These are phyloP conservation scores for Menura novaehollandiae DNA, from an alignment of 2,113 vertebrate genomes.

Conservation along the genomic window DNA sequence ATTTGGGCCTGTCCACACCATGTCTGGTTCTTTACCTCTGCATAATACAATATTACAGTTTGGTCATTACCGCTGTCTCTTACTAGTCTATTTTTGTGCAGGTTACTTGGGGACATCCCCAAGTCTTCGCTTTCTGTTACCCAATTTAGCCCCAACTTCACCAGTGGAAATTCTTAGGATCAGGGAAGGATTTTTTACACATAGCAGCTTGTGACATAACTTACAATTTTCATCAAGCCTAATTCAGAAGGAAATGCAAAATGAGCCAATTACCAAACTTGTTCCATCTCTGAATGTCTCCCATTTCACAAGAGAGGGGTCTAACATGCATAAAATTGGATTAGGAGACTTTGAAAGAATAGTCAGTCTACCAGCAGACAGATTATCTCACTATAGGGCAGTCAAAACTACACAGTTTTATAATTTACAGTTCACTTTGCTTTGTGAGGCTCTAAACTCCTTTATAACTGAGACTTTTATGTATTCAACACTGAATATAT, in stretches of 20 bases:
- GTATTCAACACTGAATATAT: neutral
- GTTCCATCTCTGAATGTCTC: neutral
- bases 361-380: neutral
- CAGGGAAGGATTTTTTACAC: neutral
- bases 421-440: neutral
- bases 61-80: neutral
- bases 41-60: slow-evolving; percentile 29
- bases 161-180: neutral
- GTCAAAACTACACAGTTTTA: neutral
- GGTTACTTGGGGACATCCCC: slow-evolving; percentile 23
- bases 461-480: neutral
- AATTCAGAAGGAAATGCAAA: slow-evolving; percentile 16
- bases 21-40: neutral
- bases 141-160: neutral
- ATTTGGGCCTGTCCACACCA: neutral
- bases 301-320: neutral
- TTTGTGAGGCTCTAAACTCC: neutral
- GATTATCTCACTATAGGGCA: neutral
- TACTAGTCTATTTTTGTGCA: slow-evolving; percentile 7
- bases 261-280: neutral
- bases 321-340: neutral
- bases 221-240: slow-evolving; percentile 25
- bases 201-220: neutral
- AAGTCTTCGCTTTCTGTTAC: slow-evolving; percentile 1
- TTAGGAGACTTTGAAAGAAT: neutral